These are phyloP conservation scores for Dromococcyx pavoninus DNA, from an alignment of 2,797 vertebrate species.

Conservation along the genomic window DNA sequence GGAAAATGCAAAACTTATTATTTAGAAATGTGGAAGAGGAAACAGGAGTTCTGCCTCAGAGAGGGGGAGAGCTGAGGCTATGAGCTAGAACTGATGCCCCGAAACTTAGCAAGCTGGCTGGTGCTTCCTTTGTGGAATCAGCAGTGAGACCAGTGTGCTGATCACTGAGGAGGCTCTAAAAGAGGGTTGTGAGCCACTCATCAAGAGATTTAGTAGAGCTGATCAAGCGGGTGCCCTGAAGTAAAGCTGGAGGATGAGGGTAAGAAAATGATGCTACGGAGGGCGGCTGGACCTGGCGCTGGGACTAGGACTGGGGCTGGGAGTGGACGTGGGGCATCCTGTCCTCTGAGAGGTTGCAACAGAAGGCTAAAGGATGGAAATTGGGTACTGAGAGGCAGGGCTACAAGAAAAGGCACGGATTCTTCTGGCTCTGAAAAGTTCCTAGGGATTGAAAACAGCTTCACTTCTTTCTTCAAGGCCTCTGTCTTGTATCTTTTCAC, in stretches of 20 bases:
- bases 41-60: neutral
- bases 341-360: fast-evolving
- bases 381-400: neutral
- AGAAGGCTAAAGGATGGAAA: neutral
- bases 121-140: fast-evolving
- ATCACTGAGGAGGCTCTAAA: neutral
- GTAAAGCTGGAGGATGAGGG: neutral
- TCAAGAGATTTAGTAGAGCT: neutral
- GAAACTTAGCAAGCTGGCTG: neutral
- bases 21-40: neutral
- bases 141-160: neutral
- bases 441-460: neutral
- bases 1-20: neutral
- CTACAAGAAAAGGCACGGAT: fast-evolving
- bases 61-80: neutral
- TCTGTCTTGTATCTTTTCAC: neutral
- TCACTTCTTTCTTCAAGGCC: neutral
- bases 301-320: too few relatives aligned
- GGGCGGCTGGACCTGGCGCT: too few relatives aligned
- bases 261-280: neutral
- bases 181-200: fast-evolving
- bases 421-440: neutral
- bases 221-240: fast-evolving
- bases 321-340: too few relatives aligned
- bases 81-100: neutral